Evolutionary conservation across 2,797 vertebrate genomes (phyloP), one percentile per base, ranked within the genome.

Genomic region (Synanceia verrucosa): DNA sequence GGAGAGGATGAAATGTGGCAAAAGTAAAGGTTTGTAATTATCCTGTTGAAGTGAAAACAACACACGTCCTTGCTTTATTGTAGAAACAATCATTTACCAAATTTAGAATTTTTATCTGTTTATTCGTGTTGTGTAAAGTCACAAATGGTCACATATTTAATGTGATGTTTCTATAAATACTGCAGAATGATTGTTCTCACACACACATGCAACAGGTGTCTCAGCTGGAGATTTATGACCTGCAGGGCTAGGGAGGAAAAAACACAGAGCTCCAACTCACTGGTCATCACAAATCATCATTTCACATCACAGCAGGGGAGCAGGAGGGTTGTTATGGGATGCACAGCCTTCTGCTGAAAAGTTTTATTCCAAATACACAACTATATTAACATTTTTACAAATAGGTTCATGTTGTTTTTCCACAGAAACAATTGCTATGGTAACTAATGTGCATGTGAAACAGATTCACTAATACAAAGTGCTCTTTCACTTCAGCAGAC

Each of bases 291-390:
- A 55, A 69, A 47, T 60, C n/a, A 60, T 69, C 33, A 77, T 69
- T 78, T 81, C 26, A 18, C 37, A 41, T 43, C 76, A 63, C 80
- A 81, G 75, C 76, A 64, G 72, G 71, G 24, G 6, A 76, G 29
- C 73, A 62, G 33, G 36, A 28, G 8, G 57, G 63, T 19, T 0
- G 18, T 34, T 21, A 47, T 58, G 36, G n/a, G n/a, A n/a, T n/a
- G n/a, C n/a, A n/a, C n/a, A n/a, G n/a, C n/a, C n/a, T n/a, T n/a
- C n/a, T n/a, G n/a, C n/a, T n/a, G n/a, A n/a, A n/a, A n/a, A n/a
- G n/a, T n/a, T n/a, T n/a, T n/a, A n/a, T n/a, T n/a, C n/a, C n/a
- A n/a, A n/a, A n/a, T n/a, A n/a, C n/a, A 18, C 9, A 4, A 55
- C 11, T 28, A 28, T 50, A 53, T 5, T 5, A 3, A 28, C 18